Base-by-base conservation (phyloP, 2,113 vertebrate genomes). In the Chascanopsetta lugubris region DNA sequence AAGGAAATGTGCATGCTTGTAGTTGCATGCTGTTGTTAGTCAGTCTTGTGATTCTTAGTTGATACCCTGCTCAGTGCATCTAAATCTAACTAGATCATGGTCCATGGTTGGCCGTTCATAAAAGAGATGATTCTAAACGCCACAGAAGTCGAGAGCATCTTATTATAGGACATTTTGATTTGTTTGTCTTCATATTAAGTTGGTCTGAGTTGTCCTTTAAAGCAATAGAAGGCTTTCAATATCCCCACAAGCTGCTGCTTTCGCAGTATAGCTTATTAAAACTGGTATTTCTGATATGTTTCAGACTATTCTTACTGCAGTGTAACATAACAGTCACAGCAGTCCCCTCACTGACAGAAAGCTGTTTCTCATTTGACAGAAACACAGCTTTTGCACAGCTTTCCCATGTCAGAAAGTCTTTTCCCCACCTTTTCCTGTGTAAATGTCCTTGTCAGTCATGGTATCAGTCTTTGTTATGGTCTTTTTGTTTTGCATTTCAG, bases 291-390 rank as follows among this genome's bases (percentile, higher is more conserved):
- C 55, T 56, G 10, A 50, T 69, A 65, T 77, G 29, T 63, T 32
- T 49, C 53, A 59, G 51, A 36, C 45, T 68, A 24, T 51, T 34
- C 27, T 69, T 53, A 63, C 51, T 27, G 34, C 74, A 21, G 38
- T 53, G 77, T 86, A 85, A 61, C 59, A 53, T 84, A 83, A 84
- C 40, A 15, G 7, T 66, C 66, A 25, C 30, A 25, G 22, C 32
- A 27, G n/a, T n/a, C n/a, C n/a, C n/a, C n/a, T n/a, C n/a, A n/a
- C n/a, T n/a, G n/a, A n/a, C n/a, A n/a, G n/a, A n/a, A n/a, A n/a
- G n/a, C 46, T 26, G 12, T 32, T 17, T 58, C 49, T 24, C 15
- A 18, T 50, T n/a, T n/a, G n/a, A n/a, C n/a, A n/a, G n/a, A n/a
- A n/a, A 26, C n/a, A 49, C 4, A 26, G 45, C 17, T 50, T 17